These are phyloP conservation scores for Hapalemur alaotrensis DNA, from an alignment of 2,797 vertebrate species.

Conservation along the genomic window DNA sequence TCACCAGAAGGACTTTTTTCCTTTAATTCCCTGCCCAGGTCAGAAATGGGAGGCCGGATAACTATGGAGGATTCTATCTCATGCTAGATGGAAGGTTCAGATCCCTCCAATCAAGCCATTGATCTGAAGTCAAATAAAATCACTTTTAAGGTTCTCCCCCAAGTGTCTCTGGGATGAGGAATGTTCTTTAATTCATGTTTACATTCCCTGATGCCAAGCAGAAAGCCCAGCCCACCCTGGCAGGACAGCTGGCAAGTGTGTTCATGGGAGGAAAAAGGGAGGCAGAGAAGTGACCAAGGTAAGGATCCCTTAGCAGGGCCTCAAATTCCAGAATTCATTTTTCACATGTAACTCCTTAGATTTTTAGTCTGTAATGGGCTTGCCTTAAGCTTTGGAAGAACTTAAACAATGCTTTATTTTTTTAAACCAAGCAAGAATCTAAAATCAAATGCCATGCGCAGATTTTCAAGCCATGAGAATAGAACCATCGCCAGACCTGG, in stretches of 20 bases:
- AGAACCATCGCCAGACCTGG: neutral
- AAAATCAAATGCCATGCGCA: neutral
- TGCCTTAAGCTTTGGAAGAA: neutral
- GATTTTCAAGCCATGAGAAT: neutral
- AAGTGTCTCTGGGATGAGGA: neutral
- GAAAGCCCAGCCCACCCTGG: neutral
- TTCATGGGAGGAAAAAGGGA: fast-evolving
- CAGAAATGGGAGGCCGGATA: neutral
- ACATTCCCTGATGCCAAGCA: neutral
- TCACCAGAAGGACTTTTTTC: neutral
- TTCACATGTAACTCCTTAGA: neutral
- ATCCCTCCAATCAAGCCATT: neutral
- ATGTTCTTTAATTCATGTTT: neutral
- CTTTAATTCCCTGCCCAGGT: neutral
- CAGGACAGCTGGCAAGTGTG: too few species aligned
- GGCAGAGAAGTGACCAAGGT: neutral
- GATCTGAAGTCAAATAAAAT: neutral
- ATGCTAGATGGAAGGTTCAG: neutral
- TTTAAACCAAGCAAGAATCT: neutral
- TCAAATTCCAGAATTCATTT: neutral
- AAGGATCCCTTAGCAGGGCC: neutral
- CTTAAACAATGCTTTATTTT: neutral
- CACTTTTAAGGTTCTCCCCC: neutral
- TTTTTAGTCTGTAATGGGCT: neutral
- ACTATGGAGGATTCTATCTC: neutral